A percentile compares a stretch with the other conserved stretches of the same genome.
These are phyloP conservation scores for Drosophila anomelani DNA, from an alignment of 2,888 invertebrate genomes.

Conservation along the genomic window DNA sequence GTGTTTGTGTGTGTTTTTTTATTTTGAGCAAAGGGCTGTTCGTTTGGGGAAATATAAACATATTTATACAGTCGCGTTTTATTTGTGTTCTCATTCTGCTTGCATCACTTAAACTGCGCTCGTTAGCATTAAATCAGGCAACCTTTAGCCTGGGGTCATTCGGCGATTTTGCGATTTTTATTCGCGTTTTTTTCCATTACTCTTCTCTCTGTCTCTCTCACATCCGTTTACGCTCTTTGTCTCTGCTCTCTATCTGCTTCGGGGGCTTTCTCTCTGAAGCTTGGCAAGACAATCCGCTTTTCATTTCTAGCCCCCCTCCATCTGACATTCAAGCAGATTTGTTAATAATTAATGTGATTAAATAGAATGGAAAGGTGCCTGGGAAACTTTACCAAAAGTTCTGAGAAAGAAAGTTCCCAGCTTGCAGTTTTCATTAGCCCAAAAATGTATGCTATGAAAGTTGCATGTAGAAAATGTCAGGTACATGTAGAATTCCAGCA, in stretches of 20 bases:
- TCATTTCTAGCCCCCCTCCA: background rate
- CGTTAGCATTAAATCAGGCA: slow-evolving; percentile 26
- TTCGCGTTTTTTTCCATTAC: background rate
- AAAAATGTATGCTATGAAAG: slow-evolving; percentile 18
- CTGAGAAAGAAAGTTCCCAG: background rate
- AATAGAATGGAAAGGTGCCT: slow-evolving; percentile 1
- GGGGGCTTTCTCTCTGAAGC: slow-evolving; percentile 7
- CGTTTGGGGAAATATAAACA: background rate
- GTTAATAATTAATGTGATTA: slow-evolving; percentile 17
- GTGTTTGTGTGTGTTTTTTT: background rate
- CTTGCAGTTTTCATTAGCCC: slow-evolving; percentile 3
- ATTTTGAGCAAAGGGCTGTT: background rate
- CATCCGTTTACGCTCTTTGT: background rate
- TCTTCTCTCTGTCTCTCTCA: background rate
- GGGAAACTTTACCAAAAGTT: background rate
- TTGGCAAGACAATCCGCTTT: slow-evolving; percentile 5
- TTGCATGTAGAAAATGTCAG: slow-evolving; percentile 21
- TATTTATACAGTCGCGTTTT: background rate
- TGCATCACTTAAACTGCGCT: slow-evolving; percentile 15
- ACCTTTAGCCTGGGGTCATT: slow-evolving; percentile 22
- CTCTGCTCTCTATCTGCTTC: background rate
- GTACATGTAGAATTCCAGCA: slow-evolving; percentile 11
- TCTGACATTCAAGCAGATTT: background rate
- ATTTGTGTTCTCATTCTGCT: slow-evolving; percentile 7
- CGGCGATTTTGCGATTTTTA: slow-evolving; percentile 13